Conservation (phyloP, 1,140 invertebrate genomes). For the Drosophila kohkoa region DNA sequence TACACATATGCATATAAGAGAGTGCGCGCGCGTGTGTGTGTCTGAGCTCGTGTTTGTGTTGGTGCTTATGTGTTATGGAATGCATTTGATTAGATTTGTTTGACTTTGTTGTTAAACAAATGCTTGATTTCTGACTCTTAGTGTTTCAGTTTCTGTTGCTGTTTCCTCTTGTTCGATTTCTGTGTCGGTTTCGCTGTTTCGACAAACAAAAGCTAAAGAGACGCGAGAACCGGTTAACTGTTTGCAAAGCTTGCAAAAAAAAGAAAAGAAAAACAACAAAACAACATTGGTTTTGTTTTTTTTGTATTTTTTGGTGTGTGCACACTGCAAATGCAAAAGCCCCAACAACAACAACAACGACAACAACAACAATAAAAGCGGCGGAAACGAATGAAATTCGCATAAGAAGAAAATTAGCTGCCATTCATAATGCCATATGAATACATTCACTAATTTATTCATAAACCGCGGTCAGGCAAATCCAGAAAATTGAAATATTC, state of each 20-base stretch:
- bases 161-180: conserved; percentile 40
- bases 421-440: conserved; percentile 35
- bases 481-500: neutral
- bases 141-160: conserved; percentile 30
- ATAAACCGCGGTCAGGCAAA: conserved; percentile 11
- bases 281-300: conserved; percentile 25
- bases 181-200: conserved; percentile 45
- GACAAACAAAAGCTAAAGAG: conserved; percentile 42
- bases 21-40: conserved; percentile 23
- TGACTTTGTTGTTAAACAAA: conserved; percentile 62
- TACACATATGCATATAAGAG: neutral
- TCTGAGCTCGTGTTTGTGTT: conserved; percentile 4
- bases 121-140: conserved; percentile 35
- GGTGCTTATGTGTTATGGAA: conserved; percentile 14
- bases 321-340: conserved; percentile 48
- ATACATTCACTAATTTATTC: conserved; percentile 31
- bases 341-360: conserved; percentile 3
- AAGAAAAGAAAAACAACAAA: conserved; percentile 15
- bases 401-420: conserved; percentile 41
- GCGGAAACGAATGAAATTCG: conserved; percentile 45
- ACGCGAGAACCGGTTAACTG: conserved; percentile 52
- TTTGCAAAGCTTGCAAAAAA: conserved; percentile 53
- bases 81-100: conserved; percentile 75
- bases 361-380: conserved; percentile 15
- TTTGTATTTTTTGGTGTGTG: conserved; percentile 37